Evolutionary conservation across 2,888 invertebrate genomes (phyloP).

Genomic region (Synergus laeviventris): DNA sequence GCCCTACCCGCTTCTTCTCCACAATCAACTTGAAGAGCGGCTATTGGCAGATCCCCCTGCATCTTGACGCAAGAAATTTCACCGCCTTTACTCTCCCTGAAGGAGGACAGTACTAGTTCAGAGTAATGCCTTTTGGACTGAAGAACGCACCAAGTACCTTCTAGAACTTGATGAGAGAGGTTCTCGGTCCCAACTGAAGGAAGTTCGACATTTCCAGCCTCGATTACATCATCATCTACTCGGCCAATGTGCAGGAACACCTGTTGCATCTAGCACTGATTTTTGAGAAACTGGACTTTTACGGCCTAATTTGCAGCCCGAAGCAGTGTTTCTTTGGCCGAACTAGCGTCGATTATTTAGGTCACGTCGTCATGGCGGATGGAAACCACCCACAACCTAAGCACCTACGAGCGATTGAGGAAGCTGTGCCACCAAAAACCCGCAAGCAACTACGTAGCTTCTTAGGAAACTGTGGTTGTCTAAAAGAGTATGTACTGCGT

Average conservation of each 20-base stretch:
- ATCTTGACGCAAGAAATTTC: slow-evolving; percentile 47
- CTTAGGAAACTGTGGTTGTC: slow-evolving; percentile 1
- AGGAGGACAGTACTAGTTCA: slow-evolving; percentile 61
- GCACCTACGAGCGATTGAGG: no score
- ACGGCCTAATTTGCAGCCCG: slow-evolving; percentile 31
- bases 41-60: slow-evolving; percentile 51
- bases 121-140: slow-evolving; percentile 62
- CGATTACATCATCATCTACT: slow-evolving; percentile 35
- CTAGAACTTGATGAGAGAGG: slow-evolving; percentile 50
- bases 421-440: no score
- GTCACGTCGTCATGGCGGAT: no score
- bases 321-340: slow-evolving; percentile 22
- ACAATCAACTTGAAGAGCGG: slow-evolving; percentile 12
- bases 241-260: not conserved
- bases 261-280: not conserved
- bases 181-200: slow-evolving; percentile 48
- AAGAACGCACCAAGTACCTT: slow-evolving; percentile 54
- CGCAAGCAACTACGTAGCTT: no score
- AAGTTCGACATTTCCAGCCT: slow-evolving; percentile 40
- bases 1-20: no score
- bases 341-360: no score
- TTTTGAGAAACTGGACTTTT: not conserved
- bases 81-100: slow-evolving; percentile 63
- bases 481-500: not conserved
- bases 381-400: no score